Percentiles rank a stretch among this genome's conserved stretches.
Evolutionary conservation across 2,888 invertebrate species (phyloP).

Genomic region (Campoplex nolae): DNA sequence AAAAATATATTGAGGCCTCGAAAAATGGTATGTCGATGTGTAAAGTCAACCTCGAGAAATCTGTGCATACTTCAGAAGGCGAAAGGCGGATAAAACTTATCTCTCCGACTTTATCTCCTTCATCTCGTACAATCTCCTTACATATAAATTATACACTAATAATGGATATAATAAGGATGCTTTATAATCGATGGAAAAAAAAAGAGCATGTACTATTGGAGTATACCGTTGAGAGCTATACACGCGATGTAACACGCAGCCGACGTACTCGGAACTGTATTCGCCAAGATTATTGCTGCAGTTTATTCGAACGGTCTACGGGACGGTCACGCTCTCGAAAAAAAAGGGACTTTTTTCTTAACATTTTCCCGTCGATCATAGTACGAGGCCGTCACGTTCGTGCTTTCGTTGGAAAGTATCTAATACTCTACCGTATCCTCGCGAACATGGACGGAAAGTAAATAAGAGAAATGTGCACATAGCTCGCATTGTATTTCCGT

Average conservation of each 20-base stretch:
- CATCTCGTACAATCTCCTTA: slow-evolving; percentile 26
- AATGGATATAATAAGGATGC: slow-evolving; percentile 23
- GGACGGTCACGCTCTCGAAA: slow-evolving; percentile 69
- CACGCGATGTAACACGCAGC: slow-evolving; percentile 56
- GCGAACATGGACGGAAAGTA: slow-evolving; percentile 57
- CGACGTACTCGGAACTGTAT: slow-evolving; percentile 18
- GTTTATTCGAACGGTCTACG: slow-evolving; percentile 36
- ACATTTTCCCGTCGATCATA: slow-evolving; percentile 67
- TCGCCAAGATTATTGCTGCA: slow-evolving; percentile 15
- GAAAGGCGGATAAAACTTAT: slow-evolving; percentile 12
- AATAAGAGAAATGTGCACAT: slow-evolving; percentile 61
- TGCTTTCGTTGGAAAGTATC: slow-evolving; percentile 69
- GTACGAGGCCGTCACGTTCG: slow-evolving; percentile 68
- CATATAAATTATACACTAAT: not conserved
- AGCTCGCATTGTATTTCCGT: slow-evolving; percentile 15
- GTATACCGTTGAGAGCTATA: slow-evolving; percentile 44
- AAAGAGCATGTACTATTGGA: slow-evolving; percentile 31
- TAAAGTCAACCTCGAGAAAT: not conserved
- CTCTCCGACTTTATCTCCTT: slow-evolving; percentile 22
- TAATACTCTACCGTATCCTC: slow-evolving; percentile 43
- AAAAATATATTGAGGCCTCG: not conserved
- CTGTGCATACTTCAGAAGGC: not conserved
- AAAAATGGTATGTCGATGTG: not conserved
- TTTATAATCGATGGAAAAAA: slow-evolving; percentile 32
- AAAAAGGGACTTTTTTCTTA: slow-evolving; percentile 48